Base-by-base conservation (phyloP, 2,888 invertebrate genomes). In the Zaprionus obscuricornis region DNA sequence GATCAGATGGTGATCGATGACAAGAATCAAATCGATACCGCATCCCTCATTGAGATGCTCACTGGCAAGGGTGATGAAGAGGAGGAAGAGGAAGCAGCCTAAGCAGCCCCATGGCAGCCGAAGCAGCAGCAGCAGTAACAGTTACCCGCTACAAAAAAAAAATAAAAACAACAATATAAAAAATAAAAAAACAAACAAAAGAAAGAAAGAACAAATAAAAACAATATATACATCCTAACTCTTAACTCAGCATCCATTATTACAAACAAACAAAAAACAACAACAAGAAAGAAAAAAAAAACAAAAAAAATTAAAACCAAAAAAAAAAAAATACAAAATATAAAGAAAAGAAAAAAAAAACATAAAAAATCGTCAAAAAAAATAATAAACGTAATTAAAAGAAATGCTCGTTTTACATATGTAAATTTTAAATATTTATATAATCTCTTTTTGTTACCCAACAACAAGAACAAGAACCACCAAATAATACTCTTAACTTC, bases 1-100 rank as follows among this genome's bases (percentile, higher is more conserved):
- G 97, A 97, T 91, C 95, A 96, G 91, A 96, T 97, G 94, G 95
- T 95, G 63, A 96, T 97, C 90, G 97, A 97, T 91, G 96, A 96
- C 91, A 94, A 95, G 89, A 96, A 96, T 90, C 94, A 93, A 92
- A 96, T 97, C 90, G 96, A 97, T 92, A 96, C 96, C 91, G 92
- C 91, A 86, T 95, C 95, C 91, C 94, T 97, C 85, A 96, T 97
- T 92, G 92, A 94, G 91, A 95, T 97, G 94, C 93, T 97, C 88
- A 96, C 96, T 86, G 96, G 96, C 91, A 93, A 94, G 91, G 95
- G 93, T 78, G 96, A 96, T 83, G 96, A 49, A 96, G 95, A 94
- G 58, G 95, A 96, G 67, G 95, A 94, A 86, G 95, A 92, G 76
- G 93, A 90, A 77, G 86, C 77, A 64, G 81, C 82, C 73, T 82